These are phyloP conservation scores for Crotalus viridis DNA, from an alignment of 2,113 vertebrate species.

Conservation along the genomic window DNA sequence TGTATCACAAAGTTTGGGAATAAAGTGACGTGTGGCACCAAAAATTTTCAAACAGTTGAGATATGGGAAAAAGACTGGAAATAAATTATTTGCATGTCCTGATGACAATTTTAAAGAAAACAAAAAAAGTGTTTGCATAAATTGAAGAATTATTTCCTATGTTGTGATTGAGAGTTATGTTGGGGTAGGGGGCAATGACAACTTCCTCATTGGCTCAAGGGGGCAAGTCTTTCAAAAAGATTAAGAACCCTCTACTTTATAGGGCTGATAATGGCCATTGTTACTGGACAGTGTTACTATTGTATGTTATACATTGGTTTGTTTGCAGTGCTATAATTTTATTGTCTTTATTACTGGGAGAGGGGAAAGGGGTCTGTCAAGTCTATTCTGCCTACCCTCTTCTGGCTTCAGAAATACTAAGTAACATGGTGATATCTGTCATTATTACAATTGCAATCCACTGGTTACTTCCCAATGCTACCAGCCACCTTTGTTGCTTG, in stretches of 20 bases:
- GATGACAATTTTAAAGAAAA: too few relatives aligned
- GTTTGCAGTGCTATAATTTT: neutral
- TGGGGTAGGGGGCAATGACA: too few relatives aligned
- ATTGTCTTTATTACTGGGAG: neutral
- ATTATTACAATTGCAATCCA: neutral
- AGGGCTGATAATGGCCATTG: neutral
- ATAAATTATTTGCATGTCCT: too few relatives aligned
- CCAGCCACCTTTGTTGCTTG: neutral
- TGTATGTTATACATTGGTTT: neutral
- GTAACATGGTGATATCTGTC: neutral
- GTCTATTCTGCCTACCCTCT: neutral
- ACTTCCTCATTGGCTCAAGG: too few relatives aligned
- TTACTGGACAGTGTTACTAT: neutral
- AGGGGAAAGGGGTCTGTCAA: neutral
- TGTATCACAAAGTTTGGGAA: too few relatives aligned
- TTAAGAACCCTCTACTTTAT: neutral
- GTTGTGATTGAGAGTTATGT: too few relatives aligned
- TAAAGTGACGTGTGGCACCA: too few relatives aligned
- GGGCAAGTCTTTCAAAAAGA: too few relatives aligned
- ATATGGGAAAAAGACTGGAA: too few relatives aligned
- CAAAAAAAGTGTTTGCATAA: too few relatives aligned
- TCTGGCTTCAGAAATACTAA: neutral
- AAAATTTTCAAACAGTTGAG: too few relatives aligned
- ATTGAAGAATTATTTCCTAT: too few relatives aligned
- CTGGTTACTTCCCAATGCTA: neutral